Percentiles rank a stretch among this genome's conserved stretches.
Conservation (phyloP, 1,140 invertebrate genomes). For the Camponotus floridanus region DNA sequence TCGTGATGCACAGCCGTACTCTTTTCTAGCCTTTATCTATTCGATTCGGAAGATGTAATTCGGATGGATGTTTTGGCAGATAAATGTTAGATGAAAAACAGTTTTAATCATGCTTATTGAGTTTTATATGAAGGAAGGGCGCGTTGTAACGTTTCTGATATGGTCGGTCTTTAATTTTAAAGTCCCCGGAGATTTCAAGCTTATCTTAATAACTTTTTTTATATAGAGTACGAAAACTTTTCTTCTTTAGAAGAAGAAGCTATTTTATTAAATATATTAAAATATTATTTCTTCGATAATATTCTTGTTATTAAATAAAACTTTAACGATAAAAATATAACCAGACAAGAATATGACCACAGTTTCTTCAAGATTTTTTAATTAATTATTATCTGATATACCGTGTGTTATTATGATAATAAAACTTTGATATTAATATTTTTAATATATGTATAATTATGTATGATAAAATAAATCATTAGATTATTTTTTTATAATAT, state of each 20-base stretch:
- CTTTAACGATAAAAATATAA: conserved; percentile 32
- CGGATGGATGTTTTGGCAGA: background rate
- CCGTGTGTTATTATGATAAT: background rate
- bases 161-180: background rate
- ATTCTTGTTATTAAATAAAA: conserved; percentile 30
- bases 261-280: conserved; percentile 7
- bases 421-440: background rate
- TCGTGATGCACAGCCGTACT: background rate
- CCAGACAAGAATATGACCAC: background rate
- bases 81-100: background rate
- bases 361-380: background rate
- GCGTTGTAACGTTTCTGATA: background rate
- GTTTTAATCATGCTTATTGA: background rate
- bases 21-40: background rate
- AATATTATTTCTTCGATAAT: background rate
- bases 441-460: background rate
- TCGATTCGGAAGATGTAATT: background rate
- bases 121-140: background rate
- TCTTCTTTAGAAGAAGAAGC: background rate
- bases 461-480: background rate
- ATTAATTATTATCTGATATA: background rate
- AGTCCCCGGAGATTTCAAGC: background rate
- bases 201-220: background rate
- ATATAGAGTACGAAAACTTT: conserved; percentile 23
- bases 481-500: background rate